Base-by-base conservation (phyloP, 2,888 invertebrate species). In the Lasioglossum pauxillum region DNA sequence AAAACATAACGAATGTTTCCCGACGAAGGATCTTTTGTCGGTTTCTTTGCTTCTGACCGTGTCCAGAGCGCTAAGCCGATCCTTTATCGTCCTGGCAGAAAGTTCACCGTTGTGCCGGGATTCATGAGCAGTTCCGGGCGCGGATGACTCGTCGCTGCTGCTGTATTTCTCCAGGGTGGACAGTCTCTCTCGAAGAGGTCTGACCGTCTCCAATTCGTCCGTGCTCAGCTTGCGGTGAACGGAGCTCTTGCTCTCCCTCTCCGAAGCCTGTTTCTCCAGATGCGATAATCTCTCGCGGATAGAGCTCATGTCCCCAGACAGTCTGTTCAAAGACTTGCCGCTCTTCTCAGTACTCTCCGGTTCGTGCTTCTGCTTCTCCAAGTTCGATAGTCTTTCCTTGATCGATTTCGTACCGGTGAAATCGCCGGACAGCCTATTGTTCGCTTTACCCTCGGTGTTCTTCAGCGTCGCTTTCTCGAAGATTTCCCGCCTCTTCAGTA, bases 401-500 rank as follows among this genome's bases (percentile, higher is more conserved):
- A 97, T 97, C 79, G 97, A 97, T 95, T 96, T 97, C 88, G 97
- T 96, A 90, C 96, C 97, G 41, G 96, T 95, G 88, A 97, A 96
- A 92, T 97, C 97, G 94, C 97, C 96, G 91, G 96, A 96, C 31
- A 91, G 81, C 85, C 96, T 77, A 91, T 94, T 93, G 95, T 95
- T 91, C 86, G 93, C 57, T 88, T 90, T 85, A 86, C 78, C 80
- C 38, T 89, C 86, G 80, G 60, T 87, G 78, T 84, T 91, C 79
- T 94, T 95, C 67, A 94, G 94, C 78, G 95, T 94, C 91, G 97
- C 97, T 90, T 97, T 96, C 95, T 98, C 98, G 92, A 98, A 98
- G 85, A 98, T 96, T 95, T 98, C 98, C 91, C 98, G 97, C 91
- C 98, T 96, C 95, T 98, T 98, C 83, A 97, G 96, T 90, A 98